These are phyloP conservation scores for Oxyura jamaicensis DNA, from an alignment of 2,113 vertebrate species.

Conservation along the genomic window DNA sequence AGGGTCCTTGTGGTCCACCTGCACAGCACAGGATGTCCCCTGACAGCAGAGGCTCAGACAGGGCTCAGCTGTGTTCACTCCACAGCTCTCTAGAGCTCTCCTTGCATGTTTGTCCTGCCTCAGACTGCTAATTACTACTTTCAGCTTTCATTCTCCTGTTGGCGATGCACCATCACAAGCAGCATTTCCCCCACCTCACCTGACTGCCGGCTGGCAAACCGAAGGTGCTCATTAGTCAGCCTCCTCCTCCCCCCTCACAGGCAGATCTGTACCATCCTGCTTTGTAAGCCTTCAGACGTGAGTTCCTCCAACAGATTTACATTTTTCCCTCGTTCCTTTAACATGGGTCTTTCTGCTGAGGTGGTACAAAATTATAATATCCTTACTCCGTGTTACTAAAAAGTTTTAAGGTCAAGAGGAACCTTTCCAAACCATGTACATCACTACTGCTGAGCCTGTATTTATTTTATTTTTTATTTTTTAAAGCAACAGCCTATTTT, in stretches of 20 bases:
- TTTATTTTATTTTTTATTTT: background rate
- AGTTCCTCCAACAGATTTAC: no score
- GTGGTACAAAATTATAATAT: background rate
- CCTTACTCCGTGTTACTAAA: background rate
- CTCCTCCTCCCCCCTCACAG: background rate
- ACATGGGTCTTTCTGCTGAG: background rate
- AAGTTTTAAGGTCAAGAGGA: background rate
- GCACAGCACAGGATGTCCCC: background rate
- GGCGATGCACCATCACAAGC: background rate
- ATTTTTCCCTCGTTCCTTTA: background rate
- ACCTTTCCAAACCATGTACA: background rate
- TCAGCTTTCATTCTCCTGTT: background rate
- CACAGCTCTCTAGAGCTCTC: background rate
- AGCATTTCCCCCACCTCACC: background rate
- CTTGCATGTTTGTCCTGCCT: background rate
- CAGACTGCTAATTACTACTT: background rate
- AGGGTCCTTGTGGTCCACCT: background rate
- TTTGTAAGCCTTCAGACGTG: rapidly evolving
- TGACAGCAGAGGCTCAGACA: background rate
- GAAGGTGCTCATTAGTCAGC: background rate
- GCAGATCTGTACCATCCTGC: background rate
- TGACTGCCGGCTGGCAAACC: background rate
- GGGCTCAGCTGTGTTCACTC: background rate
- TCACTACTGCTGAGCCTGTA: background rate
- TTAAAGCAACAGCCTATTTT: background rate